Percentiles rank a stretch among this genome's conserved stretches.
These are phyloP conservation scores for Allygus modestus DNA, from an alignment of 2,888 invertebrate genomes.

Conservation along the genomic window DNA sequence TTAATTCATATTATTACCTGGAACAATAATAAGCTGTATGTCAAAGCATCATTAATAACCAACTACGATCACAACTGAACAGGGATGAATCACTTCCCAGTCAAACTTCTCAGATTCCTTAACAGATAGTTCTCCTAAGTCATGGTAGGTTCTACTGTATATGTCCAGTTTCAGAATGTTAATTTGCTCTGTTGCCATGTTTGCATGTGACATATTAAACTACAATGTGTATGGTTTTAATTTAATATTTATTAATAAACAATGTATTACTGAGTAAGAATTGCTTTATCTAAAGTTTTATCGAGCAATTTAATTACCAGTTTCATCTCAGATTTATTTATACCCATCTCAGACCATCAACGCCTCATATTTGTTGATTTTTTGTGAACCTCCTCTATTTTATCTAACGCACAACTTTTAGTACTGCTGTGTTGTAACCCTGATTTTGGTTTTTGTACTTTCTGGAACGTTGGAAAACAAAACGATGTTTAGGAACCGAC, in stretches of 20 bases:
- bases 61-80: no score
- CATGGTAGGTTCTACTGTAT: not conserved
- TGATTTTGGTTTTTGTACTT: not conserved
- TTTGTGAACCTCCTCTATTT: not conserved
- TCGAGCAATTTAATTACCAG: not conserved
- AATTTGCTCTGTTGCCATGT: not conserved
- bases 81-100: no score
- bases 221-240: not conserved
- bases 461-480: not conserved
- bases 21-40: no score
- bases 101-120: no score
- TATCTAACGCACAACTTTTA: not conserved
- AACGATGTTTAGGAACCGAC: not conserved
- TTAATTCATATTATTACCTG: no score
- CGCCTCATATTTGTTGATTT: not conserved
- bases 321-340: constrained; percentile 4
- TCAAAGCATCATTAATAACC: no score
- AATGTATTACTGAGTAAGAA: no score
- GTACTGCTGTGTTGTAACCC: not conserved
- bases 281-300: not conserved
- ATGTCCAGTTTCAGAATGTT: not conserved
- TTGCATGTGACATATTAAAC: not conserved
- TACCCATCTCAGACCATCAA: not conserved
- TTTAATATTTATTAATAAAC: constrained; percentile 14
- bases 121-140: no score